Evolutionary conservation across 2,888 invertebrate species (phyloP).

Genomic region (Byasa hedistus): DNA sequence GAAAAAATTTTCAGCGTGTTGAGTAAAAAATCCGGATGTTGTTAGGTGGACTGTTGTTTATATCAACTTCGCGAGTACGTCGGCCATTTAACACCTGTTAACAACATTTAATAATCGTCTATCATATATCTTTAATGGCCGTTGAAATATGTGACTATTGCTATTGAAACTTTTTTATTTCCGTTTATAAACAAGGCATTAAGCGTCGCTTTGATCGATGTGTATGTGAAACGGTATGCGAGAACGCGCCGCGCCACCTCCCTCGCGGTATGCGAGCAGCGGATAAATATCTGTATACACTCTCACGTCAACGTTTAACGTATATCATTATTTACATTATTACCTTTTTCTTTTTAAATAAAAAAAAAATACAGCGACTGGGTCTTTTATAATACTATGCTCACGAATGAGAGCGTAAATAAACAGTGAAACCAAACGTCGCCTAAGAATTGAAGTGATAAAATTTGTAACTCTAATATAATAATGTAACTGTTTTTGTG

Average conservation of each 20-base stretch:
- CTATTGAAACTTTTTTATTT: constrained; percentile 13
- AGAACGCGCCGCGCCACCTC: constrained; percentile 61
- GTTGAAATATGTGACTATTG: neutral
- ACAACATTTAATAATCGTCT: neutral
- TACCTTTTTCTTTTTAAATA: constrained; percentile 27
- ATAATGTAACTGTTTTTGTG: no score
- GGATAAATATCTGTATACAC: constrained; percentile 31
- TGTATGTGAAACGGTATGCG: constrained; percentile 75
- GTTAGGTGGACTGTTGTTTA: neutral
- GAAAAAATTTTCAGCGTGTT: neutral
- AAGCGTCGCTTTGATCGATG: constrained; percentile 7
- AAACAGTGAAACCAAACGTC: no score
- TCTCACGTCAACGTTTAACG: constrained; percentile 33
- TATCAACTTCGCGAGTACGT: neutral
- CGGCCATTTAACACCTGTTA: neutral
- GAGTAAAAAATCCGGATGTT: neutral
- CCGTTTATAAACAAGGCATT: constrained; percentile 18
- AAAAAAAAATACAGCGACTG: neutral
- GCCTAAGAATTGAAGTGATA: no score
- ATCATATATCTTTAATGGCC: neutral
- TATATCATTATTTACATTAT: constrained; percentile 30
- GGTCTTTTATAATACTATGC: neutral
- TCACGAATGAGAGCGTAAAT: no score
- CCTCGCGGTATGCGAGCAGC: constrained; percentile 59
- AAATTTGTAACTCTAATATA: no score